phyloP scores from a whole-genome alignment of 2,888 invertebrate species.

The Acleris sparsana region DNA sequence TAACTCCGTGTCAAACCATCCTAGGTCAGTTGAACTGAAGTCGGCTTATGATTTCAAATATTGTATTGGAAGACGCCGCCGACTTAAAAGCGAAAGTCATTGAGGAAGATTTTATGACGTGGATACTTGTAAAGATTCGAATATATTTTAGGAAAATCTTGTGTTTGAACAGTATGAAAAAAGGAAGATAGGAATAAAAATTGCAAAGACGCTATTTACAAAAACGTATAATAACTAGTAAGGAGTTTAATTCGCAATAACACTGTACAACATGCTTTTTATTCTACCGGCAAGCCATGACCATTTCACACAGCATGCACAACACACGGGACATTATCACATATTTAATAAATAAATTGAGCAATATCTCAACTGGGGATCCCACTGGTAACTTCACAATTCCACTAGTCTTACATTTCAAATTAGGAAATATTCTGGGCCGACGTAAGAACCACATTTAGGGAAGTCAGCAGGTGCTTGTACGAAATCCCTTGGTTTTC shows the following conservation, averaged over 20 bases:
- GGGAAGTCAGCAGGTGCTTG: constrained; percentile 89
- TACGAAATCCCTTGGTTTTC: constrained; percentile 86
- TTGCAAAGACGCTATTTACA: constrained; percentile 17
- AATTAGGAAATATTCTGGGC: constrained; percentile 89
- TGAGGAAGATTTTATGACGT: too few relatives aligned
- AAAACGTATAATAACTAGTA: constrained; percentile 1
- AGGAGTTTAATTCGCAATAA: background rate
- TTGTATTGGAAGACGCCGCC: too few relatives aligned
- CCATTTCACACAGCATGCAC: constrained; percentile 4
- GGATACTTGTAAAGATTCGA: too few relatives aligned
- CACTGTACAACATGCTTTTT: constrained; percentile 4
- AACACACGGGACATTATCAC: constrained; percentile 33
- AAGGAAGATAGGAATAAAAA: background rate
- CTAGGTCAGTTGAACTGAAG: too few relatives aligned
- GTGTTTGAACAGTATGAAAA: background rate
- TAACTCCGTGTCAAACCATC: too few relatives aligned
- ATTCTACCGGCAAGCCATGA: constrained; percentile 26
- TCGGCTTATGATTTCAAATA: too few relatives aligned
- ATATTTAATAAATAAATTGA: constrained; percentile 56
- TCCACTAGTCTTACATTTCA: constrained; percentile 45
- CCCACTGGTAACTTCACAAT: constrained; percentile 26
- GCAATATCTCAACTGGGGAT: constrained; percentile 37
- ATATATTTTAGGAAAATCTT: background rate
- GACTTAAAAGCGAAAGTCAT: too few relatives aligned
- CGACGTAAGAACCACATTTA: constrained; percentile 89